phyloP scores from a whole-genome alignment of 2,797 vertebrate genomes.

The Dromococcyx pavoninus region DNA sequence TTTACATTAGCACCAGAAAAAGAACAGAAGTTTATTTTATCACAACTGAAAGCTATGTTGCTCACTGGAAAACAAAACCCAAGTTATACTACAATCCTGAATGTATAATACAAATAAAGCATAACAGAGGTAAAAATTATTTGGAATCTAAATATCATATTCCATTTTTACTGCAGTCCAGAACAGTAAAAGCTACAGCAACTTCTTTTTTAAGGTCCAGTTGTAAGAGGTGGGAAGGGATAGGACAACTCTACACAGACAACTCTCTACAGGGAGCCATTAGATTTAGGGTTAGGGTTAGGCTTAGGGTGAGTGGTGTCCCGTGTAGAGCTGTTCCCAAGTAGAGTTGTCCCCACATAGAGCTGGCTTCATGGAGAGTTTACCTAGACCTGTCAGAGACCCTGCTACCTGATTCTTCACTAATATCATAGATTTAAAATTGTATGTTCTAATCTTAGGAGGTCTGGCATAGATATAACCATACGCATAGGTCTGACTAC shows the following conservation, averaged over 20 bases:
- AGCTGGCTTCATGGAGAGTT: too few relatives aligned
- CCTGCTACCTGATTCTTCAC: background rate
- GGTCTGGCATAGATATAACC: background rate
- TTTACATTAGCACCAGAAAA: background rate
- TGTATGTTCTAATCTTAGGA: background rate
- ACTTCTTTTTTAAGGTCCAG: background rate
- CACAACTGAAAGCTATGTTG: background rate
- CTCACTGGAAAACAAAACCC: background rate
- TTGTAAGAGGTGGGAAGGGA: background rate
- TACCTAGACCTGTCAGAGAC: background rate
- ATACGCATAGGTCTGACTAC: background rate
- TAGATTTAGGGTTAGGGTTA: too few relatives aligned
- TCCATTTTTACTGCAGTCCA: background rate
- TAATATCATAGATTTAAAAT: background rate
- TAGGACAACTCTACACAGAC: too few relatives aligned
- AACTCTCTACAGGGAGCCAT: too few relatives aligned
- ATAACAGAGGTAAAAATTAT: background rate
- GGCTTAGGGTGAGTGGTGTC: too few relatives aligned
- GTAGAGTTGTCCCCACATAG: too few relatives aligned
- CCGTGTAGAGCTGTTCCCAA: too few relatives aligned
- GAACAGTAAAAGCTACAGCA: background rate
- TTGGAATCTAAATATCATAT: background rate
- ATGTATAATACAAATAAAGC: background rate
- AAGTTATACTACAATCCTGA: background rate
- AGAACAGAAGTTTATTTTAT: background rate